These are phyloP conservation scores for Hydra vulgaris DNA, from an alignment of 30 jellyfish, hydroid and myxozoan genomes.

Conservation along the genomic window DNA sequence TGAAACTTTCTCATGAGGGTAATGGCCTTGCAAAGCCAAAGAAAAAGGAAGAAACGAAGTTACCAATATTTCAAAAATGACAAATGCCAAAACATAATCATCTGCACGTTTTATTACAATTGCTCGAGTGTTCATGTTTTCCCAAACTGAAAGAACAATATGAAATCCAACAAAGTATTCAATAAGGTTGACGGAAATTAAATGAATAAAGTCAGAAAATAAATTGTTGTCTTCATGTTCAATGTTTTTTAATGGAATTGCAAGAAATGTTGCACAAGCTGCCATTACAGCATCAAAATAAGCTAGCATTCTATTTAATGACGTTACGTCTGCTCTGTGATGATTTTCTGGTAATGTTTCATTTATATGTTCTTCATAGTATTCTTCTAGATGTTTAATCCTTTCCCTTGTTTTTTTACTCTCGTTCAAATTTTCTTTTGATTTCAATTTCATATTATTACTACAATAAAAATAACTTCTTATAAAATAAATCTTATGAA, in stretches of 20 bases:
- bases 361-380: slow-evolving; percentile 12
- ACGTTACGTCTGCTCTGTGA: slow-evolving; percentile 20
- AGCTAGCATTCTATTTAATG: slow-evolving; percentile 13
- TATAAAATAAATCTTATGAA: too few species aligned
- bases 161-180: slow-evolving; percentile 21
- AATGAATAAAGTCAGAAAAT: background rate
- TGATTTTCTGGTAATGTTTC: slow-evolving; percentile 8
- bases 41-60: slow-evolving; percentile 27
- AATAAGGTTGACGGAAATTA: background rate
- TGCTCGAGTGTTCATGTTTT: slow-evolving; percentile 21
- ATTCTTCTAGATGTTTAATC: slow-evolving; percentile 15
- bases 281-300: slow-evolving; percentile 31
- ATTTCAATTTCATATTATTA: too few species aligned
- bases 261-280: slow-evolving; percentile 28
- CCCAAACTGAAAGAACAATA: slow-evolving; percentile 27
- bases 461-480: too few species aligned
- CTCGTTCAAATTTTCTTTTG: too few species aligned
- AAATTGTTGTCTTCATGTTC: background rate
- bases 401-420: too few species aligned
- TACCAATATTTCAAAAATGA: slow-evolving; percentile 5
- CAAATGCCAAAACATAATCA: slow-evolving; percentile 10
- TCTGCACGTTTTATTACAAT: slow-evolving; percentile 20
- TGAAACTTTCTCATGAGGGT: slow-evolving; percentile 16
- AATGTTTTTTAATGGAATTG: slow-evolving; percentile 13
- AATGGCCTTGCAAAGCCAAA: slow-evolving; percentile 25